Percentiles rank a stretch among this genome's conserved stretches.
These are phyloP conservation scores for Hymenochirus boettgeri DNA, from an alignment of 2,113 vertebrate genomes.

Conservation along the genomic window DNA sequence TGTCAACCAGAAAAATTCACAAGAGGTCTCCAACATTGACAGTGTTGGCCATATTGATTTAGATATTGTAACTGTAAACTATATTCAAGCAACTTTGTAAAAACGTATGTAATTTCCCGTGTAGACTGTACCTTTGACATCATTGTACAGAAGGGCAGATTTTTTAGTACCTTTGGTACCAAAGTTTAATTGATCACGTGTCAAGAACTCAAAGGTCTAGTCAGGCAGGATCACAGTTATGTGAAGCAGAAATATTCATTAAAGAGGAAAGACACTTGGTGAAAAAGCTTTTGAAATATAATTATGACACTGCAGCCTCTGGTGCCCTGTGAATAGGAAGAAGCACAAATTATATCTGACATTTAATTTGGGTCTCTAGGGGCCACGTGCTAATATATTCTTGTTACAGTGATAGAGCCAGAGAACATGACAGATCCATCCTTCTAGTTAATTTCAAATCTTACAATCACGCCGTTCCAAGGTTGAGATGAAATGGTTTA, in stretches of 20 bases:
- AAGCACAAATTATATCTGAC: constrained; percentile 36
- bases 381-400: constrained; percentile 8
- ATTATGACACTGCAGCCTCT: not conserved
- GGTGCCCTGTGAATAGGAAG: constrained; percentile 15
- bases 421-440: not conserved
- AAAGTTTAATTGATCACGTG: not conserved
- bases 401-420: not conserved
- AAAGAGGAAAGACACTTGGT: not conserved
- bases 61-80: no score
- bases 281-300: constrained; percentile 19
- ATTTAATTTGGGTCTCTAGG: constrained; percentile 33
- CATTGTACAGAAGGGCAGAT: no score
- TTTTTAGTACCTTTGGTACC: no score
- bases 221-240: not conserved
- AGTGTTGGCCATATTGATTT: no score
- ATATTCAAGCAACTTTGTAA: no score
- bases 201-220: not conserved
- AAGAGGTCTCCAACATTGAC: no score
- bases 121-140: no score
- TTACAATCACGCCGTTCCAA: no score
- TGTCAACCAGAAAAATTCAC: no score
- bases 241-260: not conserved
- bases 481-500: no score
- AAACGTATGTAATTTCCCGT: no score
- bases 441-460: constrained; percentile 25